Evolutionary conservation across 2,113 vertebrate genomes (phyloP), one percentile per base, ranked within the genome.

Genomic region (Megaleporinus macrocephalus): DNA sequence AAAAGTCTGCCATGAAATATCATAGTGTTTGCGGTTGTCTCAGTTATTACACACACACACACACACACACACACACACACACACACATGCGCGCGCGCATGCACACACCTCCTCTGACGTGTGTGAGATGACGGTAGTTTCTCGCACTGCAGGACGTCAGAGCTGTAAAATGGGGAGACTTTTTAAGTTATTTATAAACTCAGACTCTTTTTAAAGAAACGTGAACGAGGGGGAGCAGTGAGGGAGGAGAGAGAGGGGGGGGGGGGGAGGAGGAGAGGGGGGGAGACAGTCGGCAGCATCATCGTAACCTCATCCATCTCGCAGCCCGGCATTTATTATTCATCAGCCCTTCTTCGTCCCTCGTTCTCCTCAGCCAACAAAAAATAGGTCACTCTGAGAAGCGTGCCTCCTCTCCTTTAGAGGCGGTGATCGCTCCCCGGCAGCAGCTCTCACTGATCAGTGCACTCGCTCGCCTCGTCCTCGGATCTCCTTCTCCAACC

Each of bases 171-270:
- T 16, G 75, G 5, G n/a, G 71, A 13, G 14, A 22, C 55, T 73
- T 57, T 79, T 84, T 66, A 27, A 82, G 86, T 81, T 89, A 87
- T 88, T 86, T 86, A 86, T 88, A 88, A 89, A 78, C 73, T 36
- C 24, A 20, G 30, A 68, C 80, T 81, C 82, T 77, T 79, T 73
- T 63, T 76, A 81, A 79, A 83, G 53, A 51, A 83, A 78, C 53
- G 29, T 63, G 65, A 79, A 36, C 30, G 57, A 73, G 59, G 61
- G 26, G 36, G 44, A 77, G 65, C n/a, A n/a, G n/a, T n/a, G n/a
- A n/a, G n/a, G n/a, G n/a, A 36, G 51, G 27, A 9, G 41, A 10
- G 49, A 51, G 5, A 14, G 18, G 49, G 3, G 49, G 22, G 53
- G 0, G 53, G 22, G 53, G 53, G 5, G 53, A 22, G 20, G 41